Percentiles rank a stretch among this genome's conserved stretches.
Conservation (phyloP, 1,140 invertebrate genomes). For the Drosophila sp. region DNA sequence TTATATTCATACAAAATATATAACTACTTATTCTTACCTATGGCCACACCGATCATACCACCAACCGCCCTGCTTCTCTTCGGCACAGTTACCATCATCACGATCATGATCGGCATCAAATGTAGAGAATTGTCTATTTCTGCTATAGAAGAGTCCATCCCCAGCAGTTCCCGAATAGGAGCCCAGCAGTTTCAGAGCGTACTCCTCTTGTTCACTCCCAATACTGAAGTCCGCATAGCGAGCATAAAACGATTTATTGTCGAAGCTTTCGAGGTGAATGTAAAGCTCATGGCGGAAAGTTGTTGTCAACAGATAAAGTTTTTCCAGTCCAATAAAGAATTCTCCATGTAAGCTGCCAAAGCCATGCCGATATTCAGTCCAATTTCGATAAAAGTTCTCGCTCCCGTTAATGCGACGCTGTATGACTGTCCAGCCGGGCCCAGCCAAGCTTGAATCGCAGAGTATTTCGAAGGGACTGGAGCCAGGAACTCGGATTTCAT, state of each 20-base stretch:
- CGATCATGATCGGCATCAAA: conserved; percentile 28
- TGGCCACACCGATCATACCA: conserved; percentile 36
- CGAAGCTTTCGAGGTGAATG: conserved; percentile 18
- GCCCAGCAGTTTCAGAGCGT: not conserved
- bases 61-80: conserved; percentile 13
- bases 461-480: conserved; percentile 17
- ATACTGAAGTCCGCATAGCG: conserved; percentile 18
- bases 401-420: conserved; percentile 36
- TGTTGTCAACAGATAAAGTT: conserved; percentile 10
- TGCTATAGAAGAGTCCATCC: conserved; percentile 2
- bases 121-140: conserved; percentile 22
- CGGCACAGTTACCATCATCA: conserved; percentile 1
- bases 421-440: conserved; percentile 33
- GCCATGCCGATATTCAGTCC: conserved; percentile 29
- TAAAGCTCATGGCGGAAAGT: conserved; percentile 17
- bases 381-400: conserved; percentile 33
- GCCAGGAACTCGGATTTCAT: conserved; percentile 4
- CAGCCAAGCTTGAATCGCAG: conserved; percentile 20
- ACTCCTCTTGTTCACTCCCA: conserved; percentile 15
- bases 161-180: conserved; percentile 7
- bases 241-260: not conserved
- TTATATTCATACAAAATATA: not conserved
- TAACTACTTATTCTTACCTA: conserved; percentile 18
- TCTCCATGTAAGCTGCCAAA: conserved; percentile 27
- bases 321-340: conserved; percentile 39